These are phyloP conservation scores for Astatoreochromis straeleni DNA, from an alignment of 2,113 vertebrate genomes.

Conservation along the genomic window DNA sequence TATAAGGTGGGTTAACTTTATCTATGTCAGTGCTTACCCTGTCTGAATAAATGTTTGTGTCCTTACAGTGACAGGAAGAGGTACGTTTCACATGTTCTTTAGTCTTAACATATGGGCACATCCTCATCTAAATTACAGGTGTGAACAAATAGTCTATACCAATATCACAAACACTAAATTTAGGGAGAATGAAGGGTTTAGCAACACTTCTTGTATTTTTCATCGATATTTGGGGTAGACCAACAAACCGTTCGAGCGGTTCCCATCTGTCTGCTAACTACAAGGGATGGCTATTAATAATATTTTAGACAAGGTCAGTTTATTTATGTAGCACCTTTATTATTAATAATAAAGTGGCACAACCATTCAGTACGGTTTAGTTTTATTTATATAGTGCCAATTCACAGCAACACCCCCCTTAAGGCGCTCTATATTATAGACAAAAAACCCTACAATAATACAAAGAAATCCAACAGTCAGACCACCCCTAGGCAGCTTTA, in stretches of 20 bases:
- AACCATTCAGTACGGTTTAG: neutral
- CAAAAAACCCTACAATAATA: neutral
- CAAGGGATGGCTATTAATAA: neutral
- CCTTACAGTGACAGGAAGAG: neutral
- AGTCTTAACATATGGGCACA: neutral
- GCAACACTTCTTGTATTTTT: neutral
- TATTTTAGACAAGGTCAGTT: neutral
- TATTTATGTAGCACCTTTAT: neutral
- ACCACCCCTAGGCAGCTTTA: neutral
- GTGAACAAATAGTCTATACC: neutral
- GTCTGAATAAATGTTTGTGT: neutral
- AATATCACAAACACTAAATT: neutral
- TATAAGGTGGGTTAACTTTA: neutral
- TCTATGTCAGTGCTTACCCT: neutral
- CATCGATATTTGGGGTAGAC: neutral
- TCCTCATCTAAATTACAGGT: neutral
- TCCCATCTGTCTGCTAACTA: neutral
- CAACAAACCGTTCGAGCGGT: neutral
- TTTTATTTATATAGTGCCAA: neutral
- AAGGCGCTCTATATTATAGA: neutral
- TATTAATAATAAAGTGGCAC: fast-evolving
- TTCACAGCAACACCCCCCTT: neutral
- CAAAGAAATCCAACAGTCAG: neutral
- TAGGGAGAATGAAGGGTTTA: neutral
- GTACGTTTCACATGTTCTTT: neutral